A percentile compares a stretch with the other conserved stretches of the same genome.
Evolutionary conservation across 2,888 invertebrate genomes (phyloP).

Genomic region (Drosophila sordidapex): DNA sequence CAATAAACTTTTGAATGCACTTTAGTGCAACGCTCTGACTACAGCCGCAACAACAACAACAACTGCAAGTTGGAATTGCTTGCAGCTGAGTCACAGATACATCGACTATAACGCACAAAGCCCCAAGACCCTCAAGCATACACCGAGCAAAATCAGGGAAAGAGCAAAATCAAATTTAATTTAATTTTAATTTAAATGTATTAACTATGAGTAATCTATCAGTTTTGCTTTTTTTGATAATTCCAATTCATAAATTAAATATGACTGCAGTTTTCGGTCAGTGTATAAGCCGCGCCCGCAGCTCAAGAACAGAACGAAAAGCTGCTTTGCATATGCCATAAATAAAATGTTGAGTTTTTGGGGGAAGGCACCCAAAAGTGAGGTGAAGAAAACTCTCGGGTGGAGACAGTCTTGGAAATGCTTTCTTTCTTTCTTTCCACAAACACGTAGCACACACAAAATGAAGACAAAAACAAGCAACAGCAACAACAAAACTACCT

Average conservation of each 20-base stretch:
- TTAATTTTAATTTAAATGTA: neutral
- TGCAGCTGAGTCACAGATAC: conserved; percentile 66
- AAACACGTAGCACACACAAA: conserved; percentile 66
- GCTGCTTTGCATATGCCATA: conserved; percentile 76
- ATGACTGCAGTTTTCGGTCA: conserved; percentile 14
- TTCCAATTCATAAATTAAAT: neutral
- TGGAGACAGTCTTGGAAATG: conserved; percentile 54
- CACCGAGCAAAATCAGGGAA: conserved; percentile 34
- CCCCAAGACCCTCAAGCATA: conserved; percentile 42
- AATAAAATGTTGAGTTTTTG: conserved; percentile 49
- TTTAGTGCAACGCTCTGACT: conserved; percentile 50
- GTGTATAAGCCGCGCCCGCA: conserved; percentile 43
- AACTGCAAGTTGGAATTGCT: conserved; percentile 46
- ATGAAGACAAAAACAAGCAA: conserved; percentile 21
- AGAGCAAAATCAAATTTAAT: neutral
- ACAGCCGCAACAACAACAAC: conserved; percentile 34
- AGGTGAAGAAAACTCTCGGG: conserved; percentile 39
- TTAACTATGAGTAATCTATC: neutral
- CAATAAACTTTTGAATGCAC: conserved; percentile 72
- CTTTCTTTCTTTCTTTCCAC: conserved; percentile 67
- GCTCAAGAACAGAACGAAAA: conserved; percentile 46
- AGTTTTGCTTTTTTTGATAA: neutral
- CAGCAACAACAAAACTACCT: conserved; percentile 33
- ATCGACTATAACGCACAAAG: conserved; percentile 49
- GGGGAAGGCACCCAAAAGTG: conserved; percentile 13